A percentile compares a stretch with the other conserved stretches of the same genome.
Evolutionary conservation across 2,113 vertebrate genomes (phyloP).

Genomic region (Nothoprocta pentlandii): DNA sequence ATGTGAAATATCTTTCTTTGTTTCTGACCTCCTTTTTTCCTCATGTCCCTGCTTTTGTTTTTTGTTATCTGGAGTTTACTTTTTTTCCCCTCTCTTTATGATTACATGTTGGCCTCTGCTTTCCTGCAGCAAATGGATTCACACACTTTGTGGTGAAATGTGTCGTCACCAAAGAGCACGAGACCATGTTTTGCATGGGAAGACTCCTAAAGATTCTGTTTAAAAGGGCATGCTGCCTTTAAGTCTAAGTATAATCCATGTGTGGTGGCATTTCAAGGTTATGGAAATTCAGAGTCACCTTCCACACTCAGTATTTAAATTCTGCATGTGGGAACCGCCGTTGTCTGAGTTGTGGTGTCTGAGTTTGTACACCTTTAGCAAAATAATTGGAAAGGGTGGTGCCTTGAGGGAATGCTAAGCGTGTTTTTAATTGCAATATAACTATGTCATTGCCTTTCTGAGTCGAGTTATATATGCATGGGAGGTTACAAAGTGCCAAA

Average conservation of each 20-base stretch:
- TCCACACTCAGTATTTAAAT: not conserved
- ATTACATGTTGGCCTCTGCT: not conserved
- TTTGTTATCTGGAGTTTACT: not conserved
- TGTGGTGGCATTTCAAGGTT: conserved; percentile 60
- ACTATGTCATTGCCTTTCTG: conserved; percentile 69
- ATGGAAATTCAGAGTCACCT: conserved; percentile 18
- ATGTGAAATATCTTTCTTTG: accelerated
- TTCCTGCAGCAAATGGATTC: conserved; percentile 6
- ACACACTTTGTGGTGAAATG: not conserved
- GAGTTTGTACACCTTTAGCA: conserved; percentile 50
- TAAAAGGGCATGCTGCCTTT: conserved; percentile 20
- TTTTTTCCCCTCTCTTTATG: not conserved
- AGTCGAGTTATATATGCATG: conserved; percentile 50
- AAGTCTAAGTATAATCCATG: not conserved
- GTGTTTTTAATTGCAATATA: conserved; percentile 77
- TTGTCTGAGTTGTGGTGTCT: conserved; percentile 21
- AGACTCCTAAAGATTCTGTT: conserved; percentile 19
- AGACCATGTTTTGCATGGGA: not conserved
- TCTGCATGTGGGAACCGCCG: not conserved
- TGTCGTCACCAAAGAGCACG: not conserved
- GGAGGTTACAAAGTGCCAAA: conserved; percentile 46
- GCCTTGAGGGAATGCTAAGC: conserved; percentile 61
- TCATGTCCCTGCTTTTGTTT: not conserved
- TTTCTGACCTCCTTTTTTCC: not conserved
- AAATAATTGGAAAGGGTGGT: conserved; percentile 59